A percentile compares a stretch with the other conserved stretches of the same genome.
Conservation (phyloP, 2,113 vertebrate species). For the Seriola aureovittata region DNA sequence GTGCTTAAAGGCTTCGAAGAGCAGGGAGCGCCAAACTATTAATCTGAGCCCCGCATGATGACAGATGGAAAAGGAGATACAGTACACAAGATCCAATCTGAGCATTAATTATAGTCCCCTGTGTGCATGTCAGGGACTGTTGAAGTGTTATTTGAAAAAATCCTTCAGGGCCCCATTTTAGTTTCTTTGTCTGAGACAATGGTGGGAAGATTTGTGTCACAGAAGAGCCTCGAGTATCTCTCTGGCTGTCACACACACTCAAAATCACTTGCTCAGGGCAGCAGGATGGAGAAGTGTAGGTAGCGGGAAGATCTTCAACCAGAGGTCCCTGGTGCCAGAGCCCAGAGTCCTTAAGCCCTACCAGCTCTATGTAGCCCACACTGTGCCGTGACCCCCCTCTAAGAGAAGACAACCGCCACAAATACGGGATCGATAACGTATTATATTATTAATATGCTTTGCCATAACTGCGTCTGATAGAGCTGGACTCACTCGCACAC, state of each 20-base stretch:
- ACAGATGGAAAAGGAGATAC: slow-evolving; percentile 82
- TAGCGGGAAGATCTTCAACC: slow-evolving; percentile 21
- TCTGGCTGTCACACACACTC: slow-evolving; percentile 36
- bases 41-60: slow-evolving; percentile 69
- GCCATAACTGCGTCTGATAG: slow-evolving; percentile 31
- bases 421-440: background rate
- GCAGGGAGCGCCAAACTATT: slow-evolving; percentile 76
- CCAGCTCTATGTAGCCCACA: background rate
- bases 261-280: slow-evolving; percentile 24
- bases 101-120: slow-evolving; percentile 67
- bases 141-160: slow-evolving; percentile 59
- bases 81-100: slow-evolving; percentile 71
- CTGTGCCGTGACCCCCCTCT: slow-evolving; percentile 26
- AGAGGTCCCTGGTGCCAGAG: slow-evolving; percentile 7
- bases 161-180: slow-evolving; percentile 55
- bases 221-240: slow-evolving; percentile 64
- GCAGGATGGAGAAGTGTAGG: slow-evolving; percentile 29
- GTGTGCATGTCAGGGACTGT: slow-evolving; percentile 40
- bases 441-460: slow-evolving; percentile 59
- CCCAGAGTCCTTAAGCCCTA: background rate
- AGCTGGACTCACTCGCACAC: slow-evolving; percentile 60
- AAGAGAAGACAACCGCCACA: slow-evolving; percentile 23
- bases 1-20: slow-evolving; percentile 71
- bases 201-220: slow-evolving; percentile 70
- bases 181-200: slow-evolving; percentile 63